Percentiles rank a stretch among this genome's conserved stretches.
These are phyloP conservation scores for Tiaroga cobitis DNA, from an alignment of 2,797 vertebrate genomes.

Conservation along the genomic window DNA sequence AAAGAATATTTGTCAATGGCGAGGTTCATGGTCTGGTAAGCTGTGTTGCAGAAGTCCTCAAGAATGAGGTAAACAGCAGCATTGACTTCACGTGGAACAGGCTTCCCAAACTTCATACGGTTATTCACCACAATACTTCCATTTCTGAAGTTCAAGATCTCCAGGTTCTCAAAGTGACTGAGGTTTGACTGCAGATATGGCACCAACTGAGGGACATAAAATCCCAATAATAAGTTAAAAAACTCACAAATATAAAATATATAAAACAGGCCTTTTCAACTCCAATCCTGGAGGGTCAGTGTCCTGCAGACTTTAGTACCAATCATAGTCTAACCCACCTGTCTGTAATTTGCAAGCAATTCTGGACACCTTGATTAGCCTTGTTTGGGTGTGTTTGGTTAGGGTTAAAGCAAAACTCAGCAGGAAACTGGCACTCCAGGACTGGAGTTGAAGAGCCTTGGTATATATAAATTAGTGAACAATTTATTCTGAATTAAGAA, in stretches of 20 bases:
- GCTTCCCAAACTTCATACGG: slow-evolving; percentile 89
- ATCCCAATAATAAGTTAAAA: not conserved
- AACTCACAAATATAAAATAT: not conserved
- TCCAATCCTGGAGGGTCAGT: not conserved
- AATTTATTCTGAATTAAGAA: too few relatives aligned
- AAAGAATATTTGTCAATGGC: slow-evolving; percentile 93
- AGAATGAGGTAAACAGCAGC: slow-evolving; percentile 89
- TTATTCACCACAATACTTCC: slow-evolving; percentile 97
- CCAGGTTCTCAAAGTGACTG: slow-evolving; percentile 92
- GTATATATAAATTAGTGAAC: too few relatives aligned
- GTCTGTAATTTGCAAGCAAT: not conserved
- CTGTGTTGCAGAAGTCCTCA: slow-evolving; percentile 92
- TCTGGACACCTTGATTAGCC: not conserved
- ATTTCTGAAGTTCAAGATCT: slow-evolving; percentile 97
- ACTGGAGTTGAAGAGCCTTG: not conserved
- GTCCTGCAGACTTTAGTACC: not conserved
- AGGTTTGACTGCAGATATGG: slow-evolving; percentile 95
- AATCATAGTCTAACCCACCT: not conserved
- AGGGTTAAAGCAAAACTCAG: not conserved
- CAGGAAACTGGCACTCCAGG: not conserved
- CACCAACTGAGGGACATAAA: slow-evolving; percentile 81
- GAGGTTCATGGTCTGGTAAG: slow-evolving; percentile 93
- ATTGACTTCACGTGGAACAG: slow-evolving; percentile 84
- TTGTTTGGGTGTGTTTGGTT: not conserved
- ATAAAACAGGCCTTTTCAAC: not conserved